Percentiles rank a stretch among this genome's conserved stretches.
Evolutionary conservation across 2,113 vertebrate species (phyloP).

Genomic region (Turdus rufiventris): DNA sequence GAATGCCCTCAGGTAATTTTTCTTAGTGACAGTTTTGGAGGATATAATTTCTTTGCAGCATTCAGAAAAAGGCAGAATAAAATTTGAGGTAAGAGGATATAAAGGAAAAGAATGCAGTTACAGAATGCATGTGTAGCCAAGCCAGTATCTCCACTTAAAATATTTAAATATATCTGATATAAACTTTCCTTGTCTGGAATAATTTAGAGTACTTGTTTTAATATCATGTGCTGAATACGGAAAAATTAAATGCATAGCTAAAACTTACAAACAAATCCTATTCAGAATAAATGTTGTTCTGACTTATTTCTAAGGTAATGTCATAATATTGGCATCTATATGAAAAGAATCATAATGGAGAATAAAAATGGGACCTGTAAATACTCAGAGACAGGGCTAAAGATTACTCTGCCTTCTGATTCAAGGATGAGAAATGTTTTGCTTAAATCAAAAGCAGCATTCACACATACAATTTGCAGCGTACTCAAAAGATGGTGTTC

Average conservation of each 20-base stretch:
- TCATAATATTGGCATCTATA: neutral
- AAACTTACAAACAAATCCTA: neutral
- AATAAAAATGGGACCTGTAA: neutral
- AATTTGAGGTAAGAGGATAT: neutral
- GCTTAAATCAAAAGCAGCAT: neutral
- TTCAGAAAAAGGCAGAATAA: constrained; percentile 15
- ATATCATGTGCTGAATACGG: neutral
- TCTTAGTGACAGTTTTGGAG: constrained; percentile 11
- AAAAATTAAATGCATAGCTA: neutral
- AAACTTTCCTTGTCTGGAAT: neutral
- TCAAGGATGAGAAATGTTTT: neutral
- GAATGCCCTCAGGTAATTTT: constrained; percentile 70
- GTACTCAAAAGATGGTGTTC: neutral
- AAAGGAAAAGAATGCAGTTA: neutral
- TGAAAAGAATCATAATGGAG: neutral
- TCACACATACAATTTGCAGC: neutral
- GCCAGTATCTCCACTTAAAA: neutral
- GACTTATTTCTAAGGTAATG: neutral
- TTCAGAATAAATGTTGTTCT: neutral
- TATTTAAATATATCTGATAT: neutral
- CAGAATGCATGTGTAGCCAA: neutral
- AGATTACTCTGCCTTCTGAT: neutral
- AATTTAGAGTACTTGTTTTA: neutral
- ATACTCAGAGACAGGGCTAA: neutral
- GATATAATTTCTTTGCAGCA: neutral